Percentiles rank a stretch among this genome's conserved stretches.
phyloP scores from a whole-genome alignment of 2,113 vertebrate genomes.

The Suricata suricatta region DNA sequence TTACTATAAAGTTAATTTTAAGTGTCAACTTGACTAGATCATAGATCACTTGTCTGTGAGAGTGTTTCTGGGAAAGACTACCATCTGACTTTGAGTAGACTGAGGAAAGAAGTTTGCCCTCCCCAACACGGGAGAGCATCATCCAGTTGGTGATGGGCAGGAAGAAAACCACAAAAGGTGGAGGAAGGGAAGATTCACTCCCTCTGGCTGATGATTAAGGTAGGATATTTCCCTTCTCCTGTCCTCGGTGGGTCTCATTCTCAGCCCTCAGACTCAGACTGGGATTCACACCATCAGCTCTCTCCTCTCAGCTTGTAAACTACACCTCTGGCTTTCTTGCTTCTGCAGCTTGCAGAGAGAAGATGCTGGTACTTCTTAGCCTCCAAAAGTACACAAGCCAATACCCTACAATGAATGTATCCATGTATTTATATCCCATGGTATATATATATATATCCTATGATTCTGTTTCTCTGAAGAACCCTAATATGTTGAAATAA shows the following conservation, averaged over 20 bases:
- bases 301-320: not conserved
- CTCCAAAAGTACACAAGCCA: not conserved
- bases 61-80: not conserved
- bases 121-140: not conserved
- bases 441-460: not conserved
- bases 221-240: not conserved
- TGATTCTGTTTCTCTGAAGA: not conserved
- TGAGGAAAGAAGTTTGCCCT: not conserved
- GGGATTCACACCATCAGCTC: not conserved
- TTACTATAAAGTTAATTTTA: not conserved
- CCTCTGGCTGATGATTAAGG: not conserved
- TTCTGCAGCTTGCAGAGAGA: not conserved
- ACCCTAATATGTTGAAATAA: not conserved
- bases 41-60: not conserved
- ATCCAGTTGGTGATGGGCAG: not conserved
- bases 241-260: not conserved
- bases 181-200: not conserved
- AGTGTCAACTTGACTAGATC: not conserved
- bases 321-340: not conserved
- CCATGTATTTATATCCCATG: not conserved
- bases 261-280: not conserved
- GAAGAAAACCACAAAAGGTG: not conserved
- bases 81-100: not conserved
- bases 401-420: not conserved
- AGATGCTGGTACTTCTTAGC: not conserved